Base-by-base conservation (phyloP, 1,140 invertebrate genomes). In the Heliconius melpomene region DNA sequence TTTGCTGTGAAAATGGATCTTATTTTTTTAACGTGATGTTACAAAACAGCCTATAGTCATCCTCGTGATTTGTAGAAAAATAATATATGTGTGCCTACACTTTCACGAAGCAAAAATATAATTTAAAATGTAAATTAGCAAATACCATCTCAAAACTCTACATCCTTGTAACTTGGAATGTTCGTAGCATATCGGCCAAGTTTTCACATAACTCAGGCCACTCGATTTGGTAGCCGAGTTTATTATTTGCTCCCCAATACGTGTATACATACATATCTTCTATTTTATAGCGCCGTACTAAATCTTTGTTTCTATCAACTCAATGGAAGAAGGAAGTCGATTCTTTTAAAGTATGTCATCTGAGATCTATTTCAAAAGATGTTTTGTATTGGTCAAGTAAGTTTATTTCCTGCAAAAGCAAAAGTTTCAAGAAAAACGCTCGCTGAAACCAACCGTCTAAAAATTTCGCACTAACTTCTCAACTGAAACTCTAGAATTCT, bases 141-240 rank as follows among this genome's bases (percentile, higher is more conserved):
- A 57, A 57, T 57, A 57, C 54, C 32, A 84, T 87, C 85, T 72
- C 81, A 80, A 71, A 46, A 77, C 54, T 83, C 83, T 90, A 89
- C 36, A 78, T 88, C 80, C 71, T 9, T 70, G 84, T 77, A 71
- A 80, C 77, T 78, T 84, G 81, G 84, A 84, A 83, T 79, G 77
- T 80, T 84, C 79, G 80, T 81, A 83, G 84, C 80, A 83, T 84
- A 88, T 91, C 87, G 89, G 77, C 71, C 87, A 93, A 93, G 86
- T 93, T 93, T 93, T 82, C 89, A 87, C 92, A 93, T 92, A 93
- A 92, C 86, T 93, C 90, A 93, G 84, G 83, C 87, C 89, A 92
- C 89, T 92, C 92, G 92, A 93, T 93, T 92, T 90, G 89, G 85
- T 89, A 88, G 82, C 82, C 66, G 82, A 89, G 87, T 92, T 90